phyloP scores from a whole-genome alignment of 2,797 vertebrate species.

The Apogon talboti region DNA sequence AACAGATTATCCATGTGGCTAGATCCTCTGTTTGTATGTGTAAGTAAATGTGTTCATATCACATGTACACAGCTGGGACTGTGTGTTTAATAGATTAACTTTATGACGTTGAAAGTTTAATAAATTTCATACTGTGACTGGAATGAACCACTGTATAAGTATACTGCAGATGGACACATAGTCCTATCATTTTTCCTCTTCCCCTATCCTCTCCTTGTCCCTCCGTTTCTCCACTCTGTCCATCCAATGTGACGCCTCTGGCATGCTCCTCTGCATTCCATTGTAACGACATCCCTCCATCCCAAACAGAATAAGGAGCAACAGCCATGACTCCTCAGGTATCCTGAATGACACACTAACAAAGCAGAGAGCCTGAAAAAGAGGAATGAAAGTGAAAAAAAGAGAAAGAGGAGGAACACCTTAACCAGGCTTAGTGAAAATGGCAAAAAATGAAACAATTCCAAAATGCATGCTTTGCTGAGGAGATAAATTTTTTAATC shows the following conservation, averaged over 20 bases:
- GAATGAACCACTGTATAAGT: slow-evolving; percentile 26
- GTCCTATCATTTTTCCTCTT: slow-evolving; percentile 27
- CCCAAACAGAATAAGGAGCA: slow-evolving; percentile 57
- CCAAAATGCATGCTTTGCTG: slow-evolving; percentile 40
- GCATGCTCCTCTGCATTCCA: slow-evolving; percentile 76
- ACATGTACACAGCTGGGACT: neutral
- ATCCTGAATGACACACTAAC: slow-evolving; percentile 33
- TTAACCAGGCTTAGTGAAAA: slow-evolving; percentile 20
- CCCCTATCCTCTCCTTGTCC: slow-evolving; percentile 19
- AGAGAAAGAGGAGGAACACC: slow-evolving; percentile 10
- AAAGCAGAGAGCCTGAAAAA: neutral
- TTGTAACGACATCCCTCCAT: slow-evolving; percentile 78
- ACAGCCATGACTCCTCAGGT: slow-evolving; percentile 59
- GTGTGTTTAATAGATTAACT: slow-evolving; percentile 8
- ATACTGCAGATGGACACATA: slow-evolving; percentile 37
- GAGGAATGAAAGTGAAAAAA: slow-evolving; percentile 1
- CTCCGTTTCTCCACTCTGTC: slow-evolving; percentile 61
- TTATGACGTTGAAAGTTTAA: neutral
- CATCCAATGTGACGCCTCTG: slow-evolving; percentile 77
- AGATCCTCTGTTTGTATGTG: slow-evolving; percentile 28
- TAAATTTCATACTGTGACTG: slow-evolving; percentile 17
- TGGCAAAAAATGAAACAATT: slow-evolving; percentile 29
- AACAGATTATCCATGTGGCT: slow-evolving; percentile 16
- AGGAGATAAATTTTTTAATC: slow-evolving; percentile 47
- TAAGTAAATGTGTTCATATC: neutral